A percentile compares a stretch with the other conserved stretches of the same genome.
Conservation (phyloP, 2,113 vertebrate genomes). For the Girardinichthys multiradiatus region DNA sequence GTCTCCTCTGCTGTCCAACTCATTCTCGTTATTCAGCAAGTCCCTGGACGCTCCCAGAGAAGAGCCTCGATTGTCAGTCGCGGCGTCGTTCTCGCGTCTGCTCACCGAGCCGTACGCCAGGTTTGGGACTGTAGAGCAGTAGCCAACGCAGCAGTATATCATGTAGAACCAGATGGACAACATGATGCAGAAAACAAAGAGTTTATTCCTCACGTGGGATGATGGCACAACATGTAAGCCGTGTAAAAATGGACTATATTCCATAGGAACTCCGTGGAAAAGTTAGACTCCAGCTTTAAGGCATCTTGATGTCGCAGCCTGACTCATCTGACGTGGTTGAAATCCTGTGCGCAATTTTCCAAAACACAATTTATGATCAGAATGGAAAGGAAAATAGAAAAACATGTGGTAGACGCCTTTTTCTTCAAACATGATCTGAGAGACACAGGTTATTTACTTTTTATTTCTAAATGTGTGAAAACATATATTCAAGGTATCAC, state of each 20-base stretch:
- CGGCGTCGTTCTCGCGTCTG: conserved; percentile 40
- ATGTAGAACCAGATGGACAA: conserved; percentile 92
- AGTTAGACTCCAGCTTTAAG: conserved; percentile 68
- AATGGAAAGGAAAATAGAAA: conserved; percentile 3
- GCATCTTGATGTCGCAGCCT: conserved; percentile 73
- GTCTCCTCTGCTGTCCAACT: conserved; percentile 77
- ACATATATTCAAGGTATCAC: not conserved
- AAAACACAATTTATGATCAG: conserved; percentile 4
- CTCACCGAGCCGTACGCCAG: conserved; percentile 65
- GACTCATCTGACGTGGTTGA: conserved; percentile 53
- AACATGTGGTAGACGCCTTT: not conserved
- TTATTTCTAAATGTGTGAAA: not conserved
- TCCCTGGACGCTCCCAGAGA: conserved; percentile 71
- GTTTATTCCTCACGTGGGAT: conserved; percentile 86
- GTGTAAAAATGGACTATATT: conserved; percentile 85
- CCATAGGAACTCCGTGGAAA: conserved; percentile 81
- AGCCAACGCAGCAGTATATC: conserved; percentile 91
- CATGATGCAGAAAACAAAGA: conserved; percentile 89
- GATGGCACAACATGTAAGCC: conserved; percentile 81
- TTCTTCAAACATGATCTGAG: not conserved
- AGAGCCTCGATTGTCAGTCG: conserved; percentile 51
- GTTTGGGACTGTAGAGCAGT: conserved; percentile 83
- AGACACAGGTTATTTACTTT: not conserved
- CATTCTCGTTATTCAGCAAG: conserved; percentile 76
- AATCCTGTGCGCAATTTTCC: conserved; percentile 41